A percentile compares a stretch with the other conserved stretches of the same genome.
These are phyloP conservation scores for Seriola dumerili DNA, from an alignment of 2,113 vertebrate genomes.

Conservation along the genomic window DNA sequence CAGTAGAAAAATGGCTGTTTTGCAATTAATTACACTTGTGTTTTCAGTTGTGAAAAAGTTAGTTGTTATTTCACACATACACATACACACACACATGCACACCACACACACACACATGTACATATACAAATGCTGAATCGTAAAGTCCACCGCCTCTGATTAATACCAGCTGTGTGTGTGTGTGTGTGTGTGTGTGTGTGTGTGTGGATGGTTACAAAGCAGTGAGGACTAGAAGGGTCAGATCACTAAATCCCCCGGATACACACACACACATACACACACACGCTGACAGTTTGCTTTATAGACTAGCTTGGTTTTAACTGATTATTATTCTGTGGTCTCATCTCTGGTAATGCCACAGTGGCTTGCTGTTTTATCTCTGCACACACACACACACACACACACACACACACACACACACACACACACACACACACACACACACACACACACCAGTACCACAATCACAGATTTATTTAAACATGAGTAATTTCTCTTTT, in stretches of 20 bases:
- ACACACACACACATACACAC: constrained; percentile 2
- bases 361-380: not conserved
- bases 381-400: not conserved
- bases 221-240: constrained; percentile 19
- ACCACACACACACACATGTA: not conserved
- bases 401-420: not conserved
- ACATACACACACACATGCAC: not conserved
- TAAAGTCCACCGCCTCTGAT: constrained; percentile 52
- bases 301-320: constrained; percentile 10
- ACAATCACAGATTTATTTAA: not conserved
- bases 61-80: not conserved
- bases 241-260: constrained; percentile 46
- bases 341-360: constrained; percentile 13
- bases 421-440: not conserved
- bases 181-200: constrained; percentile 7
- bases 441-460: not conserved
- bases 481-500: not conserved
- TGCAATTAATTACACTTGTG: too few relatives aligned
- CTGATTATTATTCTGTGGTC: constrained; percentile 22
- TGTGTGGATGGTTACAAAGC: constrained; percentile 29
- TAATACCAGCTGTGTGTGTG: constrained; percentile 30
- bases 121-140: constrained; percentile 35
- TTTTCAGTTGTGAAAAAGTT: not conserved
- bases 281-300: constrained; percentile 21
- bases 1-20: too few relatives aligned